Base-by-base conservation (phyloP, 2,888 invertebrate genomes). In the Trachelus iudaicus region DNA sequence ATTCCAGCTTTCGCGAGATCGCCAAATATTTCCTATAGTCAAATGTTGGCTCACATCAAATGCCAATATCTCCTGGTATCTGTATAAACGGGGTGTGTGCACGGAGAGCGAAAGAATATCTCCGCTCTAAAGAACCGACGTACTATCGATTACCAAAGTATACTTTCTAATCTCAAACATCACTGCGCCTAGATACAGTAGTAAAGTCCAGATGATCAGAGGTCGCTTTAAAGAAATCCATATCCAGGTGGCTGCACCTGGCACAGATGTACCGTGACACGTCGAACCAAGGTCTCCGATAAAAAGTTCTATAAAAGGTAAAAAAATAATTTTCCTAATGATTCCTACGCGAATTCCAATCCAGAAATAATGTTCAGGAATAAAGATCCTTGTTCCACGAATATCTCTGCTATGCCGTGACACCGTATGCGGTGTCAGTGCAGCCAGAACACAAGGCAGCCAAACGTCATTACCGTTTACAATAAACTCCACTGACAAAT, bases 41-140 rank as follows among this genome's bases (percentile, higher is more conserved):
- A 23, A 56, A 56, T 76, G 71, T 73, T 80, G 79, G 81, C 82
- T 84, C 81, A 79, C 81, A 80, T 83, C 83, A 83, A 86, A 85
- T 85, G 84, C 83, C 86, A 83, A 86, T 86, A 85, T 86, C 83
- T 83, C 85, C 83, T 85, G 81, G 86, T 86, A 85, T 86, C 84
- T 82, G 85, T 84, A 85, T 84, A 81, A 80, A 76, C 75, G 76
- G 81, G 80, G 83, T 83, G 83, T 86, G 81, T 82, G 82, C 56
- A 75, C 71, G 30, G 34, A 69, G 6, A 75, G 23, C n/a, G n/a
- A 9, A 13, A 68, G 35, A 73, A n/a, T 73, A 56, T 23, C 40
- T 40, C 40, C 15, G 15, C 23, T 56, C 23, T 56, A 56, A 2
- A 9, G 2, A 9, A 15, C 56, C 6, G 56, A 23, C 56, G 3